A percentile compares a stretch with the other conserved stretches of the same genome.
phyloP scores from a whole-genome alignment of 2,113 vertebrate genomes.

The Panthera tigris region DNA sequence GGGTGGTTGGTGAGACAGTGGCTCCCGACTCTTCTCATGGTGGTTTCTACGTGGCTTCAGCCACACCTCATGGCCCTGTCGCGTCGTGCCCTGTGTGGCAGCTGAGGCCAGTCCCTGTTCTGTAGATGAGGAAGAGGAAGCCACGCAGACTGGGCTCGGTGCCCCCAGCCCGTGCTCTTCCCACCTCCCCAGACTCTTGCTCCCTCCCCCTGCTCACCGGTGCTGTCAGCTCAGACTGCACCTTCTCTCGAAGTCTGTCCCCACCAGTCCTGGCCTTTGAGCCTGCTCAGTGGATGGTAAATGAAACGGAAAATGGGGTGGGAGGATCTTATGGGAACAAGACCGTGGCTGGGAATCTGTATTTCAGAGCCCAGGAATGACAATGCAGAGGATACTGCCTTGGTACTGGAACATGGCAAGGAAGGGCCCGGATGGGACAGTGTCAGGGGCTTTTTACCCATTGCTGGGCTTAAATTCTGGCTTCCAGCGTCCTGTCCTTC shows the following conservation, averaged over 20 bases:
- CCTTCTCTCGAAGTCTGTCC: neutral
- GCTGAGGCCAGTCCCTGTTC: neutral
- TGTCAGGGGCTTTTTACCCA: neutral
- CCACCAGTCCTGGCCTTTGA: neutral
- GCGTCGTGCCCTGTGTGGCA: neutral
- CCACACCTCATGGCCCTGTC: neutral
- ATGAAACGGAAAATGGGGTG: neutral
- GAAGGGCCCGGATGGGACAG: neutral
- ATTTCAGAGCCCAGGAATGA: neutral
- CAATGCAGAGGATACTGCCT: neutral
- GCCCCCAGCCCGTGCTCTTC: neutral
- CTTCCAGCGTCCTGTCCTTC: neutral
- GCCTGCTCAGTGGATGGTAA: neutral
- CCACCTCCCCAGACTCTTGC: neutral
- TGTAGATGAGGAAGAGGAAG: neutral
- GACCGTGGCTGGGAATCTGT: neutral
- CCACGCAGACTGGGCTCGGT: too few species aligned
- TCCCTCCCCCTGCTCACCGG: rapidly evolving
- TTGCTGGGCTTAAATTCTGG: neutral
- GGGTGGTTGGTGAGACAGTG: rapidly evolving
- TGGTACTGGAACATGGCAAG: neutral
- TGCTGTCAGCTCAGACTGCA: neutral
- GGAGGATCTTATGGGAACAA: neutral
- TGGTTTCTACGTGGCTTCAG: neutral
- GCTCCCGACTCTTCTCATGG: neutral